These are phyloP conservation scores for Miichthys miiuy DNA, from an alignment of 2,797 vertebrate species.

Conservation along the genomic window DNA sequence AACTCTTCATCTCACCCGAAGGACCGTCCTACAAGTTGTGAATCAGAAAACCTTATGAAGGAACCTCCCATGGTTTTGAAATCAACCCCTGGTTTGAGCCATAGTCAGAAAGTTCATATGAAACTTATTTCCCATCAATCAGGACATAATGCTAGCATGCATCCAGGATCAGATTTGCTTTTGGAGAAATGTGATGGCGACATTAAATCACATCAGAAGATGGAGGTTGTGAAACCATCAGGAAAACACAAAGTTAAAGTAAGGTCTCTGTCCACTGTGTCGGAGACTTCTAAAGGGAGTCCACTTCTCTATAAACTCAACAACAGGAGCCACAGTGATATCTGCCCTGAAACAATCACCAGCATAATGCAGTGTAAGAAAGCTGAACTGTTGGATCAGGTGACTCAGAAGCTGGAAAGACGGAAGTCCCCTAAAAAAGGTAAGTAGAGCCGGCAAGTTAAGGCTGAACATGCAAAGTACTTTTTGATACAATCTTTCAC, in stretches of 20 bases:
- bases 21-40: slow-evolving; percentile 37
- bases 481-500: background rate
- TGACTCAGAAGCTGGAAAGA: slow-evolving; percentile 76
- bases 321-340: slow-evolving; percentile 84
- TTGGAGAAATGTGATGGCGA: slow-evolving; percentile 21
- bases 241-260: slow-evolving; percentile 81
- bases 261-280: slow-evolving; percentile 82
- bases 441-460: slow-evolving; percentile 51
- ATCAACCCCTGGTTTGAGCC: slow-evolving; percentile 67
- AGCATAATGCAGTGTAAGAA: slow-evolving; percentile 77
- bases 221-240: slow-evolving; percentile 66
- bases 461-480: background rate
- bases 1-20: slow-evolving; percentile 39
- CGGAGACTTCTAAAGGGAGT: slow-evolving; percentile 79
- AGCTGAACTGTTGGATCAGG: slow-evolving; percentile 63
- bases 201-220: slow-evolving; percentile 43
- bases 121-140: slow-evolving; percentile 74
- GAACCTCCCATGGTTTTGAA: slow-evolving; percentile 63
- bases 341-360: slow-evolving; percentile 82
- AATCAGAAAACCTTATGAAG: slow-evolving; percentile 59
- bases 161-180: slow-evolving; percentile 19
- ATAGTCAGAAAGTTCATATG: slow-evolving; percentile 69
- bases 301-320: slow-evolving; percentile 76
- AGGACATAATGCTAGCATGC: slow-evolving; percentile 37
- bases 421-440: slow-evolving; percentile 78